Conservation (phyloP, 92 coral and sea anemone genomes). For the Plumapathes pennacea region DNA sequence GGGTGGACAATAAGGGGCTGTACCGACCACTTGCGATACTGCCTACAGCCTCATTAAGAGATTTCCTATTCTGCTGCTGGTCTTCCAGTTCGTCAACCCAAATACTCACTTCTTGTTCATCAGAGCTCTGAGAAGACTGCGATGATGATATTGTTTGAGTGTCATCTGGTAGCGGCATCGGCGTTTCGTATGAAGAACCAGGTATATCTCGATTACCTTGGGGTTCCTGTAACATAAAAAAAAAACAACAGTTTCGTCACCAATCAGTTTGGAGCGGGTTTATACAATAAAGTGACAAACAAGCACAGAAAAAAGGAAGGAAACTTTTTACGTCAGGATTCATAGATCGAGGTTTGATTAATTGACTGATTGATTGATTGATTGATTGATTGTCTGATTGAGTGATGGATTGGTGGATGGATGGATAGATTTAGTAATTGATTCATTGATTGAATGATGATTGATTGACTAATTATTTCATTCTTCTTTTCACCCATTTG, state of each 20-base stretch:
- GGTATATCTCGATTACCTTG: conserved; percentile 2
- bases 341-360: too few species aligned
- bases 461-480: too few species aligned
- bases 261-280: not conserved
- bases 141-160: conserved; percentile 12
- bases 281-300: not conserved
- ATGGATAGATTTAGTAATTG: too few species aligned
- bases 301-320: not conserved
- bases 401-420: too few species aligned
- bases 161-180: conserved; percentile 2
- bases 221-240: not conserved
- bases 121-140: conserved; percentile 11
- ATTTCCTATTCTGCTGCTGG: conserved; percentile 11
- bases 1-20: conserved; percentile 33
- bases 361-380: too few species aligned
- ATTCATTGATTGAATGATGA: too few species aligned
- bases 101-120: conserved; percentile 8
- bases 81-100: conserved; percentile 24
- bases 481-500: too few species aligned
- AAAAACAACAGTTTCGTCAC: not conserved
- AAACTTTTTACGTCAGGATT: too few species aligned
- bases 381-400: too few species aligned
- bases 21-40: conserved; percentile 13
- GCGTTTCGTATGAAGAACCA: conserved; percentile 14
- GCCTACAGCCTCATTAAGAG: conserved; percentile 16